Conservation (phyloP, 2,888 invertebrate genomes). For the Xestoiulus laeticollis region DNA sequence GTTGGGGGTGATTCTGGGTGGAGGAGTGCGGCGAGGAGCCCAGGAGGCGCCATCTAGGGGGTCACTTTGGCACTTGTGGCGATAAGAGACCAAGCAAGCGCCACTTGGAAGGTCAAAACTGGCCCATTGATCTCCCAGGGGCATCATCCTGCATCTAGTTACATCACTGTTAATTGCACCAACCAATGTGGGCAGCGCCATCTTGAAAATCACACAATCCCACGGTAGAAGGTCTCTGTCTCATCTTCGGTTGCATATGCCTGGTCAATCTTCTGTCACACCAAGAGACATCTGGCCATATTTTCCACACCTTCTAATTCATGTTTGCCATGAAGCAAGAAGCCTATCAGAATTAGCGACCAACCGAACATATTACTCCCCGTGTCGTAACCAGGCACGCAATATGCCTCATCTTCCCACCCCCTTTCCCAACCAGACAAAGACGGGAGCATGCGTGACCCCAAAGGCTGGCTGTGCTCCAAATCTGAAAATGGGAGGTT, state of each 20-base stretch:
- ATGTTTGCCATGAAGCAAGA: background rate
- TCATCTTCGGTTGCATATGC: no score
- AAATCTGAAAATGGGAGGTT: background rate
- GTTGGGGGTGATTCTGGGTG: background rate
- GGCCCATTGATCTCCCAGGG: no score
- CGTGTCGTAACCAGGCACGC: conserved; percentile 5
- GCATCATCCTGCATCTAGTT: background rate
- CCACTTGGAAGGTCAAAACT: background rate
- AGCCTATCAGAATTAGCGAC: background rate
- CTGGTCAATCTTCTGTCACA: no score
- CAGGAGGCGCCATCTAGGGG: conserved; percentile 16
- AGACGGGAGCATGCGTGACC: background rate
- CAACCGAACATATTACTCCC: background rate
- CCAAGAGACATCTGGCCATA: no score
- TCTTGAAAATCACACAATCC: background rate
- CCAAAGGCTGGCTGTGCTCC: background rate
- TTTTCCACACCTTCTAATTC: no score
- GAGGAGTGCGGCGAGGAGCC: background rate
- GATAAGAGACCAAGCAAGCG: background rate
- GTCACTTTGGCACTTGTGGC: background rate
- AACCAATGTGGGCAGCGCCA: background rate
- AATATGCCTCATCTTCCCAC: background rate
- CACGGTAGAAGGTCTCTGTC: no score
- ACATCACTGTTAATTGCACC: background rate
- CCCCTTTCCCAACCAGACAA: conserved; percentile 14